Evolutionary conservation across 2,888 invertebrate species (phyloP), one percentile per base, ranked within the genome.

Genomic region (Tubiluchus corallicola): DNA sequence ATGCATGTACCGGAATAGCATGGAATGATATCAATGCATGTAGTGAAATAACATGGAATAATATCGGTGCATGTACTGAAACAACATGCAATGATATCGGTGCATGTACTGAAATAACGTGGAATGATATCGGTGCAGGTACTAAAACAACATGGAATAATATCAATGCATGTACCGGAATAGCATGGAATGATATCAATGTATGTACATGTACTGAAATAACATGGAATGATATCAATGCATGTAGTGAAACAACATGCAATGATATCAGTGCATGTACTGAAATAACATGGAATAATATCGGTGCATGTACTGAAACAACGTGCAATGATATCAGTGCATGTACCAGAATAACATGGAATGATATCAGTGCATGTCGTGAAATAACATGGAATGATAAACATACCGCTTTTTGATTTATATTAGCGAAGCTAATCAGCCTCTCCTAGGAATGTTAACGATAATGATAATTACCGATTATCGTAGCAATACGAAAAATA

Each of bases 21-120:
- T n/a, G 15, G 9, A 20, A 17, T n/a, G n/a, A 9, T 29, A 9
- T n/a, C 5, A 41, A 29, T 9, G 21, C 13, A 17, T 41, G n/a
- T 29, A 9, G n/a, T 5, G 5, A 9, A 29, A 29, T 9, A 9
- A 29, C 29, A 9, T 9, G n/a, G 29, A 29, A 9, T 29, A 9
- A 29, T 29, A 29, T 9, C 5, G 5, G n/a, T 29, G 5, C n/a
- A n/a, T 9, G n/a, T n/a, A 29, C 5, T 29, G 5, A 9, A 9
- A 29, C n/a, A 29, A 29, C 5, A 29, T 29, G 5, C 29, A 29
- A 29, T 9, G n/a, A 29, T 9, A 96, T 63, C 96, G 76, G 64
- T 98, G 98, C 57, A 99, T 67, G 64, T 98, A 94, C 66, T 69
- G 52, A 41, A 53, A 52, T 9, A 9, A 29, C 29, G 5, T 9